A percentile compares a stretch with the other conserved stretches of the same genome.
These are phyloP conservation scores for Limonius californicus DNA, from an alignment of 1,140 invertebrate genomes.

Conservation along the genomic window DNA sequence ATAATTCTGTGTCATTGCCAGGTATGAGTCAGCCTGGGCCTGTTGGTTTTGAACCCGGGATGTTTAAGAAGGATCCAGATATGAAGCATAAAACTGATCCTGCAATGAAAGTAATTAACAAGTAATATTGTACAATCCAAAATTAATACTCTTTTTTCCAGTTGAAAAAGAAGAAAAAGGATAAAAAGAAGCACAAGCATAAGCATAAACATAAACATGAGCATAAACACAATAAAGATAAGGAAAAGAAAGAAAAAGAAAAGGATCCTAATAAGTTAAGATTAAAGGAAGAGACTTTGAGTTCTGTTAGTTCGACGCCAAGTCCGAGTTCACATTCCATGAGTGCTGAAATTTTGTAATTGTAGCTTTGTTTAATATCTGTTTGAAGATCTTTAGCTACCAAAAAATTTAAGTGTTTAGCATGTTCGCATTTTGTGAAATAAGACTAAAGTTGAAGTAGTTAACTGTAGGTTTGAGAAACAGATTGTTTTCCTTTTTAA, in stretches of 20 bases:
- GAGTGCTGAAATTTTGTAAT: constrained; percentile 15
- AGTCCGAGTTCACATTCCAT: constrained; percentile 47
- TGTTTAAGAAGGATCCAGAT: constrained; percentile 62
- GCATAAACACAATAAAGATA: constrained; percentile 60
- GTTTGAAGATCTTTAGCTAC: no score
- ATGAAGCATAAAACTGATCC: constrained; percentile 49
- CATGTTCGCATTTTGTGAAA: no score
- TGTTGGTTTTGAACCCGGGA: constrained; percentile 73
- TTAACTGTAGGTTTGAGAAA: no score
- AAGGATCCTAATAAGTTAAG: constrained; percentile 51
- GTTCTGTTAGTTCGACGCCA: constrained; percentile 61
- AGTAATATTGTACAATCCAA: no score
- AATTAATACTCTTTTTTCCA: no score
- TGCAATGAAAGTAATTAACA: constrained; percentile 57
- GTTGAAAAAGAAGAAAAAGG: constrained; percentile 70
- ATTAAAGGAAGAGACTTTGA: constrained; percentile 56
- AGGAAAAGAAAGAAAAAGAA: constrained; percentile 51
- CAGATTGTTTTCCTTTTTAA: no score
- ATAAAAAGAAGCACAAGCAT: constrained; percentile 80
- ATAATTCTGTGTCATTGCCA: constrained; percentile 70
- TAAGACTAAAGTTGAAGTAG: no score
- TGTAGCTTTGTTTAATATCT: no score
- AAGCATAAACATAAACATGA: constrained; percentile 74
- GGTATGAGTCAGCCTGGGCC: constrained; percentile 64
- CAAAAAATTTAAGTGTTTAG: no score